These are phyloP conservation scores for Pteromalus puparum DNA, from an alignment of 1,140 invertebrate genomes.

Conservation along the genomic window DNA sequence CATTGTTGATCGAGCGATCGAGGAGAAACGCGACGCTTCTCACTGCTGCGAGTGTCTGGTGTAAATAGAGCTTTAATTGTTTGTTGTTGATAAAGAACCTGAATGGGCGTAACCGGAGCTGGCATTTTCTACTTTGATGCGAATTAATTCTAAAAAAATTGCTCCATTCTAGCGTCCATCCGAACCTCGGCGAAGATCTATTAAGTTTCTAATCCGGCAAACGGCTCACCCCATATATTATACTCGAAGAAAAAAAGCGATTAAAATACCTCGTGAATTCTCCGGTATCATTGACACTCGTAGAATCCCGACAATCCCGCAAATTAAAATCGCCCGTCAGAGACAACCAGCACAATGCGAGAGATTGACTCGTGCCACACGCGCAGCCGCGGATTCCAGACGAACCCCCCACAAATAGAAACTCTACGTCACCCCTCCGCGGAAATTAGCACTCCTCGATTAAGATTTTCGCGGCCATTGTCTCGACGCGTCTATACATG, in stretches of 20 bases:
- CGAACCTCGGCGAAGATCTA: background rate
- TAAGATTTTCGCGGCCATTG: conserved; percentile 22
- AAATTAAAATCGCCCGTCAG: background rate
- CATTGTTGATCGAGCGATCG: no score
- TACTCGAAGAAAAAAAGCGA: background rate
- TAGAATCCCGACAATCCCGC: background rate
- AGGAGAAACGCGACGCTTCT: no score
- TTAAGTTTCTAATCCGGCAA: background rate
- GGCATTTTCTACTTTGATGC: background rate
- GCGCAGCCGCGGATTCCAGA: no score
- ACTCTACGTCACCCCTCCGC: background rate
- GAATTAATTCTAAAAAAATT: no score
- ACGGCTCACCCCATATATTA: background rate
- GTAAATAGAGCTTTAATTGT: background rate
- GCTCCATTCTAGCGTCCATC: no score
- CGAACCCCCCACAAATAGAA: background rate
- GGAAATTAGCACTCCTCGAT: background rate
- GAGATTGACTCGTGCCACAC: no score
- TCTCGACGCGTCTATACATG: background rate
- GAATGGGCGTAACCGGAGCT: background rate
- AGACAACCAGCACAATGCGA: no score
- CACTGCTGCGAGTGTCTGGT: no score
- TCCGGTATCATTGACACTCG: no score
- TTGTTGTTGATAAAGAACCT: background rate
- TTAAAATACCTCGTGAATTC: no score